These are phyloP conservation scores for Chionoecetes opilio DNA, from an alignment of 1,140 invertebrate species.

Conservation along the genomic window DNA sequence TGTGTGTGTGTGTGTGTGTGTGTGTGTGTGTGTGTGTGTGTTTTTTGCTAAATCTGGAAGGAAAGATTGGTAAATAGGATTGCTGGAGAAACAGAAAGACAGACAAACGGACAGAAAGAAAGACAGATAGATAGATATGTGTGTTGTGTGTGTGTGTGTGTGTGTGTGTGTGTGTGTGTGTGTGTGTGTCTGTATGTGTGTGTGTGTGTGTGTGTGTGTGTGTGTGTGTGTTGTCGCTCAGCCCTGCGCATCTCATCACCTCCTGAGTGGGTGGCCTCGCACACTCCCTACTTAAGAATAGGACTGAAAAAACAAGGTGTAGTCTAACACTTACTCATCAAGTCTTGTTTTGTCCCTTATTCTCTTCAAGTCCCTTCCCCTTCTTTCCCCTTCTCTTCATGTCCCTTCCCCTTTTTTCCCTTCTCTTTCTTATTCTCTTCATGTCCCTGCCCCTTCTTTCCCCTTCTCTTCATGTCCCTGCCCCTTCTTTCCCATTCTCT, in stretches of 20 bases:
- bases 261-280: background rate
- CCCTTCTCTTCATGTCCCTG: background rate
- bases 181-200: slow-evolving; percentile 48
- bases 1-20: no score
- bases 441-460: background rate
- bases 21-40: no score
- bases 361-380: background rate
- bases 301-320: background rate
- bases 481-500: background rate
- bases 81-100: no score
- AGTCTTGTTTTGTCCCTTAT: background rate
- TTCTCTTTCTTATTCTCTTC: background rate
- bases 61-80: no score
- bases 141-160: no score
- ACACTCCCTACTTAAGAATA: no score
- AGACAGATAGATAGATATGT: no score
- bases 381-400: background rate
- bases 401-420: background rate
- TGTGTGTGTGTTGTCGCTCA: background rate
- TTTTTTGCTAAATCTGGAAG: no score
- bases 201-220: slow-evolving; percentile 55
- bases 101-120: no score
- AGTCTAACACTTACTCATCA: background rate
- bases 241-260: background rate
- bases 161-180: background rate